Evolutionary conservation across 2,888 invertebrate species (phyloP).

Genomic region (Iselma pallidipennis): DNA sequence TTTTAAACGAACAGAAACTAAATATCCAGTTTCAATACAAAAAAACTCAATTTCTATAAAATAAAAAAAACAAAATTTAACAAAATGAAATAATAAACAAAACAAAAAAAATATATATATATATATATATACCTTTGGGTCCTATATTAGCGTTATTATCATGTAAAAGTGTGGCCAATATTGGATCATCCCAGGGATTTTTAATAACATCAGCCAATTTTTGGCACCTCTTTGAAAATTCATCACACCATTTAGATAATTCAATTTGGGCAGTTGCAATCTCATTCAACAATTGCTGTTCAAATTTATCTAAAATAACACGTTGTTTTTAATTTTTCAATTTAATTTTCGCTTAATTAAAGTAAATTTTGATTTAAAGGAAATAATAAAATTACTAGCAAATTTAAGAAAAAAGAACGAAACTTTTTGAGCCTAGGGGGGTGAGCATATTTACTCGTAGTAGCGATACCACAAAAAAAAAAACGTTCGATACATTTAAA

Average conservation of each 20-base stretch:
- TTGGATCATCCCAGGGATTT: constrained; percentile 52
- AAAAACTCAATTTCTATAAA: constrained; percentile 60
- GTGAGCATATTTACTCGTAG: too few species aligned
- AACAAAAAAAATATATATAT: background rate
- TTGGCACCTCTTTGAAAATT: constrained; percentile 48
- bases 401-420: too few species aligned
- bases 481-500: too few species aligned
- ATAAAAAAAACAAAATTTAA: background rate
- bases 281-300: constrained; percentile 37
- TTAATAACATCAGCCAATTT: constrained; percentile 51
- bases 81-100: background rate
- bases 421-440: too few species aligned
- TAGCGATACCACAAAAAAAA: too few species aligned
- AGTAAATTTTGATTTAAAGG: too few species aligned
- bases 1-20: constrained; percentile 63
- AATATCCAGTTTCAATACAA: constrained; percentile 61
- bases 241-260: constrained; percentile 44
- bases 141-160: constrained; percentile 47
- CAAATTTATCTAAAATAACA: constrained; percentile 37
- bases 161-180: constrained; percentile 46
- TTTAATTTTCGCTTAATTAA: too few species aligned
- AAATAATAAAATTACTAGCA: too few species aligned
- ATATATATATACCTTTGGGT: constrained; percentile 43
- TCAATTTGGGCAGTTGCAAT: constrained; percentile 48
- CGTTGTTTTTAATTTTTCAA: too few species aligned